Evolutionary conservation across 2,797 vertebrate genomes (phyloP).

Genomic region (Spinus pinus): DNA sequence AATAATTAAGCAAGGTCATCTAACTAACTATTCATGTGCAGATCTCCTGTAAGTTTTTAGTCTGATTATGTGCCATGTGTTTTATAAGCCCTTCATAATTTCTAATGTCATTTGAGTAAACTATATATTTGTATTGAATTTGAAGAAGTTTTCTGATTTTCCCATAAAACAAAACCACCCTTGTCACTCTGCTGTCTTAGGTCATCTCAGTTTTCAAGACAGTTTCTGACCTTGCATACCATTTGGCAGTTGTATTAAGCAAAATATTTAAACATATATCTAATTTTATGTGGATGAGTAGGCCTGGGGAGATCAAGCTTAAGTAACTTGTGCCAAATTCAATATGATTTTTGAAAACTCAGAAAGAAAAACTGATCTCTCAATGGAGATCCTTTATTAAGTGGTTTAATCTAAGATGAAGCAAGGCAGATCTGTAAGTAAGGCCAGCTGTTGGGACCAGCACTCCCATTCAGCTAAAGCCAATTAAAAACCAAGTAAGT

Average conservation of each 20-base stretch:
- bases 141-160: background rate
- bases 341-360: background rate
- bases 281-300: background rate
- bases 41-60: background rate
- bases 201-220: background rate
- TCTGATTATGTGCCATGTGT: background rate
- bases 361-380: background rate
- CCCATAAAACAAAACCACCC: background rate
- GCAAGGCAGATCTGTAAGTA: background rate
- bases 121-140: background rate
- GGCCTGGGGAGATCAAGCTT: background rate
- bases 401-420: background rate
- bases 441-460: background rate
- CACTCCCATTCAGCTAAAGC: background rate
- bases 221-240: background rate
- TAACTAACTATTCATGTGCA: background rate
- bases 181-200: background rate
- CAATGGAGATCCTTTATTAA: background rate
- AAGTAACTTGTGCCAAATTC: background rate
- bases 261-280: background rate
- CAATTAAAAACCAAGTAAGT: background rate
- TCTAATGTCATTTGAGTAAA: background rate
- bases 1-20: background rate
- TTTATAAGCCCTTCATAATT: background rate
- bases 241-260: background rate